Evolutionary conservation across 92 coral and sea anemone species (phyloP), one percentile per base, ranked within the genome.

Genomic region (Phenganax stokvisi): DNA sequence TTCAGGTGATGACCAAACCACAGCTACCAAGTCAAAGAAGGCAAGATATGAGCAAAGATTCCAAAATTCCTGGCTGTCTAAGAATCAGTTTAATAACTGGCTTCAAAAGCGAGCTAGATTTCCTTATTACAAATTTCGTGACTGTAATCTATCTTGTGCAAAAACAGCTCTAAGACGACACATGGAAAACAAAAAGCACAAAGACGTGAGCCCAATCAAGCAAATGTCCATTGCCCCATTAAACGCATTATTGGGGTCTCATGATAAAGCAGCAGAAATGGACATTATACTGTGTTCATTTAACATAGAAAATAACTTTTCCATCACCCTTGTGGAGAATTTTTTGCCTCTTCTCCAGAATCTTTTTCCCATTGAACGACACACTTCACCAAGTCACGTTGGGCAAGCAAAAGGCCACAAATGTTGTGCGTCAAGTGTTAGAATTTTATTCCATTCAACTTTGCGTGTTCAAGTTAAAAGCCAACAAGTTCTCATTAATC

Each of bases 391-490:
- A 65, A 65, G 71, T 65, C 30, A 65, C 65, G 65, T 20, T 59
- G 25, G 65, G 65, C 16, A 12, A 59, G 65, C 65, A 59, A 59
- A 59, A 59, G 31, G 71, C 28, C 28, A 65, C 71, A 65, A 65
- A 65, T 65, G 71, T 65, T 11, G 15, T 65, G 10, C 71, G 5
- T 9, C 71, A 65, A 65, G 71, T 65, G 25, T 9, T 65, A 15
- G 71, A 28, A 65, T 65, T 65, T 65, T 65, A 65, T 65, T 65
- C 71, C 71, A 65, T 65, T 44, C 71, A 65, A 65, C 10, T 17
- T 17, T 65, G 71, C 31, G 71, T 17, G 17, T 28, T 44, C 28
- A 11, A 17, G 17, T 44, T 65, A 65, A 65, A 65, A 12, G 71
- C 71, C 25, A 65, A 17, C 71, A 17, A 12, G 71, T 17, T 56